phyloP scores from a whole-genome alignment of 2,797 vertebrate genomes.

The Arnoldichthys spilopterus region DNA sequence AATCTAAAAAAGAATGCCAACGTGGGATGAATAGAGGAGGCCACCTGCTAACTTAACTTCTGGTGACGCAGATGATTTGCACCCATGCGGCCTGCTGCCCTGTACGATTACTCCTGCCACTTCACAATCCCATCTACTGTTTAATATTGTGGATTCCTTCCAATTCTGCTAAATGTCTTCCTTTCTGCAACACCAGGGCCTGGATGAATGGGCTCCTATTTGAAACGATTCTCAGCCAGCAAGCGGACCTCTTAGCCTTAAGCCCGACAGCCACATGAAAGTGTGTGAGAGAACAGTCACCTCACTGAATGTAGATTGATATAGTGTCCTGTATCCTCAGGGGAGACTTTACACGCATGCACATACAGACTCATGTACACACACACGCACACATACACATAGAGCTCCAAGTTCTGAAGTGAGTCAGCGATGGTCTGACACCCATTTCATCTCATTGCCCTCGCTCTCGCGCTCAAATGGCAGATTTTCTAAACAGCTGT shows the following conservation, averaged over 20 bases:
- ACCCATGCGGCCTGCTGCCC: constrained; percentile 96
- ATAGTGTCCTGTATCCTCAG: constrained; percentile 44
- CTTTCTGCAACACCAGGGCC: constrained; percentile 70
- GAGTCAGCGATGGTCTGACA: constrained; percentile 65
- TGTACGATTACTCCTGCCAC: constrained; percentile 89
- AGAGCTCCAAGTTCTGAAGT: constrained; percentile 46
- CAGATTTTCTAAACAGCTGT: constrained; percentile 57
- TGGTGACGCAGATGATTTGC: constrained; percentile 89
- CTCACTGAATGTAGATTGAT: constrained; percentile 66
- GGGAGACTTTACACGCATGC: constrained; percentile 44
- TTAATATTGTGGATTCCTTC: constrained; percentile 87
- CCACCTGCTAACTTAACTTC: constrained; percentile 94
- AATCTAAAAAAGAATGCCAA: constrained; percentile 85
- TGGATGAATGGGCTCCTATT: constrained; percentile 78
- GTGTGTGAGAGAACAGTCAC: constrained; percentile 71
- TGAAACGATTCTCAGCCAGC: constrained; percentile 67
- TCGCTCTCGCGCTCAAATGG: constrained; percentile 57
- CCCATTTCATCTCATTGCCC: constrained; percentile 63
- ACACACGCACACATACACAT: not conserved
- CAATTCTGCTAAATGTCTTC: constrained; percentile 82
- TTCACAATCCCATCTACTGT: constrained; percentile 89
- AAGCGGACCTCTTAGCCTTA: constrained; percentile 72
- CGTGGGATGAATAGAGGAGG: constrained; percentile 87
- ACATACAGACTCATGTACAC: not conserved
- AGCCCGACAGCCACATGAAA: constrained; percentile 77